These are phyloP conservation scores for Cantharis flavilabris DNA, from an alignment of 2,888 invertebrate genomes.

Conservation along the genomic window DNA sequence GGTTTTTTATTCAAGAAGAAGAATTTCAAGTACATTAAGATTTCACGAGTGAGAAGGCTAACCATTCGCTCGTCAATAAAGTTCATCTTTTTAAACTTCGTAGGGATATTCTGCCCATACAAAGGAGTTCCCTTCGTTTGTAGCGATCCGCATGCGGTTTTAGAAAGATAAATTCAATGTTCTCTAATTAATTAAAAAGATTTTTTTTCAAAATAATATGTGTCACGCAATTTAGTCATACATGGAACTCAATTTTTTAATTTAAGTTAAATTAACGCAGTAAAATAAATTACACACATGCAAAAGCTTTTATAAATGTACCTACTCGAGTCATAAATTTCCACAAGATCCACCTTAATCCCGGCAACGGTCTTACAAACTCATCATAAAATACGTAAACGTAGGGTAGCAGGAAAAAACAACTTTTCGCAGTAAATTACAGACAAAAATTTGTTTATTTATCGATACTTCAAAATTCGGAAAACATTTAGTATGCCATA, in stretches of 20 bases:
- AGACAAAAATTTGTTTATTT: not conserved
- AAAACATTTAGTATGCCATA: not conserved
- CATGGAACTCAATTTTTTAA: not conserved
- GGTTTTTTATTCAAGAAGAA: too few species aligned
- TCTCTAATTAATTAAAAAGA: not conserved
- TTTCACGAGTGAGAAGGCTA: too few species aligned
- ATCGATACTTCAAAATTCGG: not conserved
- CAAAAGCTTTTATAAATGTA: not conserved
- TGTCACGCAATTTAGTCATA: not conserved
- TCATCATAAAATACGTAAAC: conserved; percentile 1
- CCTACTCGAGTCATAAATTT: not conserved
- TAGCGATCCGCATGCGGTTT: not conserved
- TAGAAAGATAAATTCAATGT: not conserved
- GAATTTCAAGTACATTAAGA: too few species aligned
- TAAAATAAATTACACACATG: not conserved
- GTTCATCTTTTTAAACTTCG: too few species aligned
- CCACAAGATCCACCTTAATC: not conserved
- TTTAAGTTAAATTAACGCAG: not conserved
- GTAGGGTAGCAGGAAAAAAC: not conserved
- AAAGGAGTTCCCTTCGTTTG: too few species aligned
- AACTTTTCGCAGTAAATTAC: not conserved
- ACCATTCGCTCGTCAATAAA: too few species aligned
- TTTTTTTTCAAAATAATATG: not conserved
- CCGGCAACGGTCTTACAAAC: not conserved
- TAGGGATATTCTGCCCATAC: too few species aligned